These are phyloP conservation scores for Oreohelix idahoensis DNA, from an alignment of 1,140 invertebrate species.

Conservation along the genomic window DNA sequence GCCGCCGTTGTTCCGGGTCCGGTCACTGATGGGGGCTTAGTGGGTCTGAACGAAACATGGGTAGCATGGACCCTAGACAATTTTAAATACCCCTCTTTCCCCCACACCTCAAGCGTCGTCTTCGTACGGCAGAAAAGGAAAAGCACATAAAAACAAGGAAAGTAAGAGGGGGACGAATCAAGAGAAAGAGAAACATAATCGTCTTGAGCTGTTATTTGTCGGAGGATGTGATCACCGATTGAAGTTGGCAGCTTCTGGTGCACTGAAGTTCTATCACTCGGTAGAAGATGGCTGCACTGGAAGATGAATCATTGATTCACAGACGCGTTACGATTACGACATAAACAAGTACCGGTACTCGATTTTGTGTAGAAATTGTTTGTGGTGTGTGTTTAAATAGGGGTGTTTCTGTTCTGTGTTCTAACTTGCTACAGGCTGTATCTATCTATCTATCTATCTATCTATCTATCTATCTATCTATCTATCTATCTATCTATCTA, in stretches of 20 bases:
- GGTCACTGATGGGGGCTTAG: slow-evolving; percentile 3
- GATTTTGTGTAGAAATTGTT: not conserved
- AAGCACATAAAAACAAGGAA: not conserved
- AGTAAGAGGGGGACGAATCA: not conserved
- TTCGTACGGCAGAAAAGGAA: not conserved
- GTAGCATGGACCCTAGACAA: not conserved
- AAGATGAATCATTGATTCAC: not conserved
- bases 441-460: no score
- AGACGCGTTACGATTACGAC: not conserved
- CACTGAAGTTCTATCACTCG: not conserved
- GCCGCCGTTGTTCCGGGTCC: not conserved
- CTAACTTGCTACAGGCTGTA: not conserved
- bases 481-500: slow-evolving; percentile 26
- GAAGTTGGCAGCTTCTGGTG: slow-evolving; percentile 3
- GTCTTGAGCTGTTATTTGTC: slow-evolving; percentile 14
- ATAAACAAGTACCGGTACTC: no score
- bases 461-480: slow-evolving; percentile 29
- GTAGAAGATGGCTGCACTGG: not conserved
- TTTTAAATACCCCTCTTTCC: not conserved
- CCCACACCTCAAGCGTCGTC: not conserved
- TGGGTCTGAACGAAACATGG: not conserved
- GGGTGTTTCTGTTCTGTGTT: not conserved
- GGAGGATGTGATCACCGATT: not conserved
- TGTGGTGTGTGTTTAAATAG: no score
- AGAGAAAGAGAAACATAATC: not conserved